These are phyloP conservation scores for Papilio demoleus DNA, from an alignment of 2,888 invertebrate species.

Conservation along the genomic window DNA sequence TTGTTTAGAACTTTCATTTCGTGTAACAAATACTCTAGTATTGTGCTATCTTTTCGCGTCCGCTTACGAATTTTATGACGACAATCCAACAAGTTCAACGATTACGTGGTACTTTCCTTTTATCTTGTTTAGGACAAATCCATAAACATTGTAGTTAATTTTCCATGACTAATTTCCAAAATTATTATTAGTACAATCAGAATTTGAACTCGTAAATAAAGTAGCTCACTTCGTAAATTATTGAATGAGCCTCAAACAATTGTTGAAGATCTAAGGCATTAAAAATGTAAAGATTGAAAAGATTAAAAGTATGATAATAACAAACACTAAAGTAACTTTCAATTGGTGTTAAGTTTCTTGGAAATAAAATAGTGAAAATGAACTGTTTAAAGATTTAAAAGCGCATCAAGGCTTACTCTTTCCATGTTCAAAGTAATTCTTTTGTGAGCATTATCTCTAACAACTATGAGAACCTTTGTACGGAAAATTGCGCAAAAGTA, in stretches of 20 bases:
- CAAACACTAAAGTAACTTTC: neutral
- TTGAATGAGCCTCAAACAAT: too few species aligned
- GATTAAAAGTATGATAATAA: neutral
- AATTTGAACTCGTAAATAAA: neutral
- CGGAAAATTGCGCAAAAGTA: constrained; percentile 8
- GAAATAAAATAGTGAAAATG: constrained; percentile 31
- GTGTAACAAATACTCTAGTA: constrained; percentile 45
- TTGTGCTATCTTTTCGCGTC: constrained; percentile 39
- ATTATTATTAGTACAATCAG: neutral
- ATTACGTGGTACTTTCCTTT: neutral
- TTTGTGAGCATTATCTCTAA: constrained; percentile 20
- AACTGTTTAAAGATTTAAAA: constrained; percentile 11
- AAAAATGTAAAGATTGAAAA: neutral
- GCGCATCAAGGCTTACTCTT: constrained; percentile 6
- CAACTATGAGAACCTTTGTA: constrained; percentile 25
- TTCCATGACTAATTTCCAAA: neutral
- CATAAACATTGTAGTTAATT: too few species aligned
- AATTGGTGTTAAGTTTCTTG: constrained; percentile 4
- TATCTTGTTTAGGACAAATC: too few species aligned
- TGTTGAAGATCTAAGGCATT: neutral
- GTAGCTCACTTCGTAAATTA: too few species aligned
- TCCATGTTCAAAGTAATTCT: neutral
- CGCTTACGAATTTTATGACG: constrained; percentile 31
- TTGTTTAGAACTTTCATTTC: constrained; percentile 61
- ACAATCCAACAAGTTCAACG: constrained; percentile 13